A percentile compares a stretch with the other conserved stretches of the same genome.
These are phyloP conservation scores for Lytechinus variegatus DNA, from an alignment of 35 echinoderm and acorn worm genomes.

Conservation along the genomic window DNA sequence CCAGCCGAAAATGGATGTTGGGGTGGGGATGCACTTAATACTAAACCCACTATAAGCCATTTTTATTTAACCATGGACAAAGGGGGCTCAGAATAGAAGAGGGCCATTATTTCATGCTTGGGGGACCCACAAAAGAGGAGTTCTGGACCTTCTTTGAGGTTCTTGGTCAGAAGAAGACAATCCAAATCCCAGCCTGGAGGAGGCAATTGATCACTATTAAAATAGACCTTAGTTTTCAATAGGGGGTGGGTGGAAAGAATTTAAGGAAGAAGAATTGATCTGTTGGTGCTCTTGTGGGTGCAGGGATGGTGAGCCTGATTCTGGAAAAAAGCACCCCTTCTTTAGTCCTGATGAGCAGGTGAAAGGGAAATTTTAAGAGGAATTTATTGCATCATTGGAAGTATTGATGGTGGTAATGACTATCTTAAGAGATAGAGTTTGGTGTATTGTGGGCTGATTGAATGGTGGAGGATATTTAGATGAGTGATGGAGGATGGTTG, in stretches of 20 bases:
- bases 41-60: background rate
- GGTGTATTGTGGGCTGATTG: background rate
- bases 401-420: background rate
- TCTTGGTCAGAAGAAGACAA: background rate
- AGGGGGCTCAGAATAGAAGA: background rate
- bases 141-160: background rate
- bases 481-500: background rate
- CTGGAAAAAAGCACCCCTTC: background rate
- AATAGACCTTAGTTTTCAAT: background rate
- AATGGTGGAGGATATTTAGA: background rate
- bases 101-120: background rate
- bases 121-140: background rate
- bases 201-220: background rate
- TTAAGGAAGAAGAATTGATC: background rate
- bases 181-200: background rate
- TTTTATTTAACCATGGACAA: background rate
- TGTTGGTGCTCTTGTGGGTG: background rate
- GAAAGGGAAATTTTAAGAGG: background rate
- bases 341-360: background rate
- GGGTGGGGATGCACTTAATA: background rate
- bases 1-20: background rate
- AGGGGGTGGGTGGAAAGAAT: background rate
- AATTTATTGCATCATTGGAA: background rate
- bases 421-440: background rate
- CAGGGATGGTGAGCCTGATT: background rate